phyloP scores from a whole-genome alignment of 2,113 vertebrate species.

The Clarias batrachus region DNA sequence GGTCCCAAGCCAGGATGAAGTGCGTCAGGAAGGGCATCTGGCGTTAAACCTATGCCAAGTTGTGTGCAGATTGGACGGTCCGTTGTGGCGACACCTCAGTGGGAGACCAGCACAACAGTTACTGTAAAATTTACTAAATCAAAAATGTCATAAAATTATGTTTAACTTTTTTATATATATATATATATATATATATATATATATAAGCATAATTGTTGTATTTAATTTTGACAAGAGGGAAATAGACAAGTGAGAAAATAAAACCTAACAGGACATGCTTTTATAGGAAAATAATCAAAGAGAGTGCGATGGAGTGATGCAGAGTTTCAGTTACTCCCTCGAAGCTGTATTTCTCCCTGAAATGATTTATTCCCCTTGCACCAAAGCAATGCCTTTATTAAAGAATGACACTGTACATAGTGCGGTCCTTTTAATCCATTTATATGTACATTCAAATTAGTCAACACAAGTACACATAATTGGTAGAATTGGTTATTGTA shows the following conservation, averaged over 20 bases:
- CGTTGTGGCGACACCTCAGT: too few species aligned
- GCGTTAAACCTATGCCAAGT: too few species aligned
- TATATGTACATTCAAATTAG: not conserved
- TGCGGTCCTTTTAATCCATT: not conserved
- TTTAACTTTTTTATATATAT: not conserved
- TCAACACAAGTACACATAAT: not conserved
- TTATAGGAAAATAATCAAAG: not conserved
- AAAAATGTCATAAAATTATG: not conserved
- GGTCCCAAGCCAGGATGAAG: too few species aligned
- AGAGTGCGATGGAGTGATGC: not conserved
- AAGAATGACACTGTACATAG: not conserved
- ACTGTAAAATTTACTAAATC: not conserved
- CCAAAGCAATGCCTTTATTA: not conserved
- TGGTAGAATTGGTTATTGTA: not conserved
- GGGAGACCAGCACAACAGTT: not conserved
- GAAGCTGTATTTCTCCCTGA: not conserved
- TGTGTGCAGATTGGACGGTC: too few species aligned
- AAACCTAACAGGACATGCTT: not conserved
- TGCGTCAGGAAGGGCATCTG: too few species aligned
- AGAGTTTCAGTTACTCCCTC: not conserved
- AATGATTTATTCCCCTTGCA: not conserved
- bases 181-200: too few species aligned
- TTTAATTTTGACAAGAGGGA: not conserved
- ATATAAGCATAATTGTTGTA: not conserved
- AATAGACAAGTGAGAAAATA: not conserved